Percentiles rank a stretch among this genome's conserved stretches.
phyloP scores from a whole-genome alignment of 2,888 invertebrate species.

The Dione vanillae region DNA sequence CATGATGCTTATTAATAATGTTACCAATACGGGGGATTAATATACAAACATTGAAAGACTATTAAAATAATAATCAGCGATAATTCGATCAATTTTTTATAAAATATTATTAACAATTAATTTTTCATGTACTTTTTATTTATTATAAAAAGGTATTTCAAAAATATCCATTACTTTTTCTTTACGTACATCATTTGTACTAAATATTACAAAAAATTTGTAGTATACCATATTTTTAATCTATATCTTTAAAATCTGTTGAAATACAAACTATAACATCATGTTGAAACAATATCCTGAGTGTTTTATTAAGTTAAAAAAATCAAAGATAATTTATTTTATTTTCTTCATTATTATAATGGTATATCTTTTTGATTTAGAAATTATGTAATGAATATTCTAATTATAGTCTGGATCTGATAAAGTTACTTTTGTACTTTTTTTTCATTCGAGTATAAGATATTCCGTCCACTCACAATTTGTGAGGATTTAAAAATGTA shows the following conservation, averaged over 20 bases:
- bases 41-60: neutral
- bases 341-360: neutral
- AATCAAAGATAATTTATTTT: slow-evolving; percentile 27
- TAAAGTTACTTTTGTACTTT: neutral
- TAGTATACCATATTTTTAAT: too few species aligned
- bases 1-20: neutral
- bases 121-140: too few species aligned
- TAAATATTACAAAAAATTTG: too few species aligned
- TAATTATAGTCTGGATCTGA: slow-evolving; percentile 4
- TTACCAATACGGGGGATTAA: slow-evolving; percentile 9
- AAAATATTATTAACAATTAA: neutral
- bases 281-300: neutral
- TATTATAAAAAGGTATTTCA: neutral
- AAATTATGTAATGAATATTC: slow-evolving; percentile 5
- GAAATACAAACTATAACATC: neutral
- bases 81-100: neutral
- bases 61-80: neutral
- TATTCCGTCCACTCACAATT: slow-evolving; percentile 23
- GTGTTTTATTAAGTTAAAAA: neutral
- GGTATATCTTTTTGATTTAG: neutral
- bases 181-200: too few species aligned
- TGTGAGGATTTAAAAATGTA: neutral
- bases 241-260: too few species aligned
- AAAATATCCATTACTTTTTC: neutral
- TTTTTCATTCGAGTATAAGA: neutral